Base-by-base conservation (phyloP, 2,113 vertebrate genomes). In the Pardalotus punctatus region DNA sequence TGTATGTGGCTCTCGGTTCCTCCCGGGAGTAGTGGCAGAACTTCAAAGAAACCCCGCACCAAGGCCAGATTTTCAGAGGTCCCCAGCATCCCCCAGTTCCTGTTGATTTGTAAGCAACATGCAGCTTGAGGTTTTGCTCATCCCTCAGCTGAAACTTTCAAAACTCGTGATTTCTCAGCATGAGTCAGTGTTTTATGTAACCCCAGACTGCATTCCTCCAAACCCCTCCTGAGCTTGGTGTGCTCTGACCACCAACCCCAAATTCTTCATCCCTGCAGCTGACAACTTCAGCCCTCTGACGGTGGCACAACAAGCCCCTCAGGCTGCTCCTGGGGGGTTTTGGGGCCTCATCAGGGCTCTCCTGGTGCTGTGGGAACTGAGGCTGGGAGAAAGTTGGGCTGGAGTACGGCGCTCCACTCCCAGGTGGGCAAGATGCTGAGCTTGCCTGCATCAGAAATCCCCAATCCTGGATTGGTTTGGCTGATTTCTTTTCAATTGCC, bases 161-260 rank as follows among this genome's bases (percentile, higher is more conserved):
- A 86, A 92, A 91, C 91, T 91, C 57, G 21, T 94, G 86, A 94
- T 93, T 86, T 81, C 67, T 94, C 77, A 85, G 90, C 66, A 24
- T 96, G 94, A 96, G 93, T 95, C 95, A 94, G 73, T 83, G 82
- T 89, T 96, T 96, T 97, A 88, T 91, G 73, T 92, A 96, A 96
- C 36, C 87, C 73, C 81, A 94, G 94, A 70, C 43, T 72, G 61
- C 81, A 74, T 84, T 92, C 87, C 69, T 95, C n/a, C 81, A 95
- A 92, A 92, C 80, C 83, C 84, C 81, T 93, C 91, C 86, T 81
- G n/a, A 95, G 83, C 70, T 87, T 1, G 0, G 31, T 90, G 83
- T 1, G 5, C 51, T 88, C 72, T 0, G 0, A 53, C 72, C 81
- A 89, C 91, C 93, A 87, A 12, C 61, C 86, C 89, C 91, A 69